phyloP scores from a whole-genome alignment of 2,113 vertebrate species.

The Rhadina sibilatrix region DNA sequence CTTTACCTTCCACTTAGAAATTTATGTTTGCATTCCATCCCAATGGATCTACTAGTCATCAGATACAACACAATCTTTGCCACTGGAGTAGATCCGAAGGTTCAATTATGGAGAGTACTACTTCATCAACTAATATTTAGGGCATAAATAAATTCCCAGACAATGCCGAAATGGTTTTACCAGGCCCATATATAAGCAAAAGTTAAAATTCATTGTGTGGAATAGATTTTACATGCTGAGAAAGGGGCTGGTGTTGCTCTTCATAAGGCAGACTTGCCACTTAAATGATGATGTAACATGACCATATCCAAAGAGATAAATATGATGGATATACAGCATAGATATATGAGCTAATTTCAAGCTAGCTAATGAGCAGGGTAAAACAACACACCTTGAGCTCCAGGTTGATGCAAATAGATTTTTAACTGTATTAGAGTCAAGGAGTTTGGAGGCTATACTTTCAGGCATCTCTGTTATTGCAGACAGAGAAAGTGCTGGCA shows the following conservation, averaged over 20 bases:
- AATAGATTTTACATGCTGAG: not conserved
- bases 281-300: not conserved
- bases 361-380: not conserved
- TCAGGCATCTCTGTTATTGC: not conserved
- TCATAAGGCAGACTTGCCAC: not conserved
- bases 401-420: not conserved
- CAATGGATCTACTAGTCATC: not conserved
- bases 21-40: slow-evolving; percentile 11
- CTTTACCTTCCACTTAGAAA: not conserved
- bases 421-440: not conserved
- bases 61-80: not conserved
- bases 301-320: not conserved
- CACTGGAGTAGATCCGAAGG: not conserved
- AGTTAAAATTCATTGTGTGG: not conserved
- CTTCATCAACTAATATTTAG: not conserved
- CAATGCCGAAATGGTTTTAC: not conserved
- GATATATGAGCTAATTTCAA: not conserved
- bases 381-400: not conserved
- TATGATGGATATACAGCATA: not conserved
- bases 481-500: not conserved
- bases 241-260: not conserved
- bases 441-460: not conserved
- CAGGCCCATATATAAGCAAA: not conserved
- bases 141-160: slow-evolving; percentile 1
- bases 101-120: slow-evolving; percentile 9